Base-by-base conservation (phyloP, 2,797 vertebrate genomes). In the Limosa lapponica region DNA sequence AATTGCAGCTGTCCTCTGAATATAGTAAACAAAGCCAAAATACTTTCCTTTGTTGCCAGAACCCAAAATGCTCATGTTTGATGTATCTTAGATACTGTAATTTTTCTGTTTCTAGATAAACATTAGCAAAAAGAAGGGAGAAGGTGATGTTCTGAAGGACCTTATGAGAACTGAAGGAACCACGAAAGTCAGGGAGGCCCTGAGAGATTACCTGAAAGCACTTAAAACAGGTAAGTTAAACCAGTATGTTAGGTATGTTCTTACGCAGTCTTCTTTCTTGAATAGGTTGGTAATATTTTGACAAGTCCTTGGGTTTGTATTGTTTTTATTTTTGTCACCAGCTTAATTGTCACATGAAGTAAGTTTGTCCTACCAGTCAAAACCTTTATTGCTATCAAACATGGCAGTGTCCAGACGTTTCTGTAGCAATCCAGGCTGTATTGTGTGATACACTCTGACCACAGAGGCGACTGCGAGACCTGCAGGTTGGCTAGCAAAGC, bases 111-210 rank as follows among this genome's bases (percentile, higher is more conserved):
- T 85, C 52, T 89, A 98, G 97, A 97, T 98, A 91, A 98, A 97
- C 1, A 28, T 97, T 67, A 98, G 96, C 97, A 97, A 98, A 95
- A 98, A 97, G 95, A 98, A 98, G 71, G 97, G 98, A 74, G 97
- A 97, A 85, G 95, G 97, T 4, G 96, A 97, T 75, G 83, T 81
- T 74, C 86, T 98, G 77, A 97, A 98, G 92, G 97, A 98, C 30
- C 97, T 98, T 30, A 98, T 97, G 97, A 97, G 95, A 93, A 98
- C 96, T 46, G 93, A 96, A 94, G 97, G 97, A 87, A 69, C 96
- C 30, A 34, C 87, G 23, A 97, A 96, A 87, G 97, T 97, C 92
- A 97, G 96, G 88, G 97, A 97, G 87, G 97, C 97, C 89, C 92
- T 98, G 64, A 96, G 95, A 93, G 96, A 97, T 73, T 98, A 98